phyloP scores from a whole-genome alignment of 1,140 invertebrate genomes.

The Heliconius congener region DNA sequence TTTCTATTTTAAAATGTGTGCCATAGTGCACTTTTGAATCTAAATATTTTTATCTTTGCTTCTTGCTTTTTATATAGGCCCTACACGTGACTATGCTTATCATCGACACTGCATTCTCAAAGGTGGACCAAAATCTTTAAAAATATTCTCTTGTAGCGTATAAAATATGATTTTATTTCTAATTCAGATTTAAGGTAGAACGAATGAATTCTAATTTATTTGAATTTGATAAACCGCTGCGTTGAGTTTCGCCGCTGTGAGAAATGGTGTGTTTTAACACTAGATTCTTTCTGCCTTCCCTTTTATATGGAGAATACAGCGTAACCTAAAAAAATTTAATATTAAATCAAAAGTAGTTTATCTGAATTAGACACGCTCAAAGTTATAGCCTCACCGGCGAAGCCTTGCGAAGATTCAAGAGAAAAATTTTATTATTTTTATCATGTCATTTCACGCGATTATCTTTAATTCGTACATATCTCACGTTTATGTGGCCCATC shows the following conservation, averaged over 20 bases:
- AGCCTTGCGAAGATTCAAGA: slow-evolving; percentile 31
- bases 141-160: too few species aligned
- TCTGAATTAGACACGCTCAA: neutral
- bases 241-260: too few species aligned
- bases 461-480: slow-evolving; percentile 68
- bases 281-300: neutral
- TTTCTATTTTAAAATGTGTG: too few species aligned
- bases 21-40: too few species aligned
- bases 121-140: neutral
- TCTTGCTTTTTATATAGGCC: too few species aligned
- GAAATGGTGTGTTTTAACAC: too few species aligned
- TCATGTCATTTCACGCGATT: slow-evolving; percentile 73
- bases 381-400: neutral
- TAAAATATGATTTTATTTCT: neutral
- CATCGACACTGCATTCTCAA: too few species aligned
- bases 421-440: slow-evolving; percentile 61
- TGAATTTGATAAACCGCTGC: too few species aligned
- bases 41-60: too few species aligned
- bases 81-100: too few species aligned
- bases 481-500: slow-evolving; percentile 40
- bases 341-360: neutral
- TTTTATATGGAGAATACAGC: neutral
- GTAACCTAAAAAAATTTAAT: neutral
- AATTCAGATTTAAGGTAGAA: neutral
- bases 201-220: too few species aligned